phyloP scores from a whole-genome alignment of 2,797 vertebrate species.

The Sphenopsis melanotis region DNA sequence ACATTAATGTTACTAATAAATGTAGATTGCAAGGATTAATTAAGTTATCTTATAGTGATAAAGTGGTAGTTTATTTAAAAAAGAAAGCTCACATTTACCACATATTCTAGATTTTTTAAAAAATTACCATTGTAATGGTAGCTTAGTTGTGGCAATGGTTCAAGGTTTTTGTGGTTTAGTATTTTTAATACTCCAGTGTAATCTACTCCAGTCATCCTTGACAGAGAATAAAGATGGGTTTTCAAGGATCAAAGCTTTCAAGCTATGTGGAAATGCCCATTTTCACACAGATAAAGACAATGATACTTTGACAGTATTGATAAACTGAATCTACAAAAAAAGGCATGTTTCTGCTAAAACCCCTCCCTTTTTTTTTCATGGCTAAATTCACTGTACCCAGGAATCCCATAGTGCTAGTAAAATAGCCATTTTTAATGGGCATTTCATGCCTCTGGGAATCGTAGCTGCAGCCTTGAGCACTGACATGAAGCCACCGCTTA shows the following conservation, averaged over 20 bases:
- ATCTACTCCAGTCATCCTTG: constrained; percentile 19
- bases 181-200: constrained; percentile 38
- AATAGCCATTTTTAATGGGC: constrained; percentile 15
- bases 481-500: not conserved
- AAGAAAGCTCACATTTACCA: not conserved
- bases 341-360: not conserved
- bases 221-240: constrained; percentile 22
- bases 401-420: not conserved
- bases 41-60: constrained; percentile 2
- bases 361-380: not conserved
- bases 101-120: not conserved
- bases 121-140: not conserved
- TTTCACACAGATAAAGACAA: constrained; percentile 9
- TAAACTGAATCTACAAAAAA: constrained; percentile 9
- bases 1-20: constrained; percentile 65
- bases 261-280: constrained; percentile 26
- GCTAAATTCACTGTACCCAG: not conserved
- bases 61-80: not conserved
- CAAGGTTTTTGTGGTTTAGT: constrained; percentile 10
- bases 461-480: not conserved
- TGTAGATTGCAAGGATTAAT: constrained; percentile 52
- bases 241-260: constrained; percentile 33
- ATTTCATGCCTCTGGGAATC: not conserved
- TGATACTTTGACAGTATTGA: constrained; percentile 16
- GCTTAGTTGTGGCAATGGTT: not conserved